phyloP scores from a whole-genome alignment of 1,140 invertebrate species.

The Tetraneura akinire region DNA sequence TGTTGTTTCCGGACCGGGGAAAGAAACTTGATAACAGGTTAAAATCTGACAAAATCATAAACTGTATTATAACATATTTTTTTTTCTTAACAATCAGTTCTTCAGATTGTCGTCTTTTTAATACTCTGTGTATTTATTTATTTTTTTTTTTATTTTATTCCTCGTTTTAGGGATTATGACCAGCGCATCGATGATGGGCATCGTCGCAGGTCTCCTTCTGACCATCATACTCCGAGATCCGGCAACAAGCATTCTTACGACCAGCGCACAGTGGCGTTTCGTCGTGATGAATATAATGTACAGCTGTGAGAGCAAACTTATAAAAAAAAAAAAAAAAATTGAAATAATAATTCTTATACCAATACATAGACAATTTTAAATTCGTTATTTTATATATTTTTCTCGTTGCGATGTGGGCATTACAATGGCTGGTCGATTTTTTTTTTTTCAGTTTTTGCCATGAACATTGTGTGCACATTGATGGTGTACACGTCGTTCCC shows the following conservation, averaged over 20 bases:
- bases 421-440: too few relatives aligned
- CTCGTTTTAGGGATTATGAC: neutral
- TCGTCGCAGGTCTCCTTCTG: neutral
- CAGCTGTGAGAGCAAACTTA: neutral
- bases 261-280: neutral
- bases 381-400: too few relatives aligned
- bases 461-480: neutral
- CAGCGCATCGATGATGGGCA: neutral
- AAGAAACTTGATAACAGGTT: too few relatives aligned
- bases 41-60: too few relatives aligned
- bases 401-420: too few relatives aligned
- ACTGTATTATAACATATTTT: too few relatives aligned
- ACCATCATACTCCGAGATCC: neutral
- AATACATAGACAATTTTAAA: too few relatives aligned
- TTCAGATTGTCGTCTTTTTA: too few relatives aligned
- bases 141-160: too few relatives aligned
- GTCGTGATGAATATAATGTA: neutral
- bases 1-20: conserved; percentile 2
- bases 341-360: neutral
- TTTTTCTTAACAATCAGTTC: too few relatives aligned
- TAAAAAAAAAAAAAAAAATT: neutral
- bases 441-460: neutral
- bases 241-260: neutral
- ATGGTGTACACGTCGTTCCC: neutral
- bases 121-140: too few relatives aligned